Percentiles rank a stretch among this genome's conserved stretches.
Evolutionary conservation across 2,113 vertebrate species (phyloP).

Genomic region (Arothron firmamentum): DNA sequence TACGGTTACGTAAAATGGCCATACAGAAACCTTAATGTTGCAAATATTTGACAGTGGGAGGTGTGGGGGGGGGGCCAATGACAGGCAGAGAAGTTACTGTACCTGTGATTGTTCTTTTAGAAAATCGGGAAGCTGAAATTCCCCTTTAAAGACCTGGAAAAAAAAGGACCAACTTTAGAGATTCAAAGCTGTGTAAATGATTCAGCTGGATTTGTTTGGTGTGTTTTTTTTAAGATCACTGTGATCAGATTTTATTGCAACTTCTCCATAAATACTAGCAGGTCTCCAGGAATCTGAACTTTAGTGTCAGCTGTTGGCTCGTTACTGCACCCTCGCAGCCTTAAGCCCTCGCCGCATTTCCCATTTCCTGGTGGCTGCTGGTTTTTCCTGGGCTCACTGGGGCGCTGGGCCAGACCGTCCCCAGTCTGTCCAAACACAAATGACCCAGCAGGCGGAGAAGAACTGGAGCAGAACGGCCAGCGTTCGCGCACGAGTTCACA

Average conservation of each 20-base stretch:
- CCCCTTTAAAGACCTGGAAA: slow-evolving; percentile 93
- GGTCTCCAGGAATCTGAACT: no score
- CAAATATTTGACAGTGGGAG: slow-evolving; percentile 15
- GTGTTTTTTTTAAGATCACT: no score
- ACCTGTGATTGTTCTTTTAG: slow-evolving; percentile 96
- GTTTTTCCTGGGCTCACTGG: slow-evolving; percentile 39
- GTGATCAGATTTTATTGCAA: no score
- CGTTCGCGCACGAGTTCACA: slow-evolving; percentile 1
- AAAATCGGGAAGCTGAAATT: slow-evolving; percentile 97
- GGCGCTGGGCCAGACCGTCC: slow-evolving; percentile 22
- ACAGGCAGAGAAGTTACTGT: slow-evolving; percentile 72
- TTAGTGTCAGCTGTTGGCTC: no score
- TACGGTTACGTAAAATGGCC: not conserved
- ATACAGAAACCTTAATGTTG: slow-evolving; percentile 9
- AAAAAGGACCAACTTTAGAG: slow-evolving; percentile 74
- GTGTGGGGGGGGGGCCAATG: slow-evolving; percentile 21
- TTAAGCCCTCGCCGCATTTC: not conserved
- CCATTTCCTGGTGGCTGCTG: slow-evolving; percentile 47
- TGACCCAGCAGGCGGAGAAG: not conserved
- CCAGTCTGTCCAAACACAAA: slow-evolving; percentile 7
- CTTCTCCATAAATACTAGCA: no score
- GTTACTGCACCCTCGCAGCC: not conserved
- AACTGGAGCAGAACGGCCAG: slow-evolving; percentile 6
- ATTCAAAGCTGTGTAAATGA: slow-evolving; percentile 24
- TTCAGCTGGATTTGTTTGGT: not conserved